Base-by-base conservation (phyloP, 2,888 invertebrate genomes). In the Aleiodes testaceus region DNA sequence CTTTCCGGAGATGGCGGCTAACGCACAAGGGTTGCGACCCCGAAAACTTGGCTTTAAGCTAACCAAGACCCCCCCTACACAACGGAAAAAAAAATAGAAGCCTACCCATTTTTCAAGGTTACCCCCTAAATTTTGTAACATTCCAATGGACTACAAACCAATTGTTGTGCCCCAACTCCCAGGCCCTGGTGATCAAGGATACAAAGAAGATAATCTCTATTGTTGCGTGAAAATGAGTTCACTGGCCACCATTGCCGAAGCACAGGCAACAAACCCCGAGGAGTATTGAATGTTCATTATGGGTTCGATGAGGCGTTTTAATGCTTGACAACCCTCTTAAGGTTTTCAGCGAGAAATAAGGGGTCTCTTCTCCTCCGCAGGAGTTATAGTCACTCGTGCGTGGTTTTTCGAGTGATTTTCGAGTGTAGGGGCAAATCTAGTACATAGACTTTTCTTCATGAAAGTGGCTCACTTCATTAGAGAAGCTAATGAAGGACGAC, bases 181-280 rank as follows among this genome's bases (percentile, higher is more conserved):
- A 45, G 59, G 9, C 20, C 2, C 16, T 55, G 70, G 55, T 73
- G 68, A 70, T 69, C 71, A 72, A 72, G 73, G 71, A 69, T 72
- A 76, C 79, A 75, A 75, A 79, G 79, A 80, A 82, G 81, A 80
- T 80, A 78, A 77, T 76, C 72, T 73, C 76, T 78, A 74, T 74
- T 77, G 78, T 77, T 72, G 82, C 74, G 84, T 83, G 79, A 84
- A 84, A 85, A 85, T 77, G 84, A 85, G 85, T 85, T 85, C 85
- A 85, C 82, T 85, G 84, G 83, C 82, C 83, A 83, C 77, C 79
- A 79, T 77, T 79, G 75, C 76, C 79, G 74, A 81, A 78, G 72
- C 53, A 77, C 79, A 78, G 75, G 78, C 78, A 79, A 82, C 26
- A 26, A 26, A 5, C 80, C 81, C 47, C 14, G 84, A 83, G 84